These are phyloP conservation scores for Nomada hirtipes DNA, from an alignment of 2,888 invertebrate species.

Conservation along the genomic window DNA sequence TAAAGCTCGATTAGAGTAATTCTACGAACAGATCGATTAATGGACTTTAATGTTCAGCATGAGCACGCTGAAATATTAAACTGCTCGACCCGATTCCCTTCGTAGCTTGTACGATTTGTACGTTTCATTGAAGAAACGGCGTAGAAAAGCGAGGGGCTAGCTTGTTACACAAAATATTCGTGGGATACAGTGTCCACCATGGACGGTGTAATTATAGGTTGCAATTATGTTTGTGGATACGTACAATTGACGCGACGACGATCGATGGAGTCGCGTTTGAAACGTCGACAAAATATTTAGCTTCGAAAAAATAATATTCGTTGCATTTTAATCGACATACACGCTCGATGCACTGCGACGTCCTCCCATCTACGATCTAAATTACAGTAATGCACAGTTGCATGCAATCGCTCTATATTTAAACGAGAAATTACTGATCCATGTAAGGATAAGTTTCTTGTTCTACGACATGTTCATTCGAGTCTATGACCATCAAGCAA, in stretches of 20 bases:
- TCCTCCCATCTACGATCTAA: neutral
- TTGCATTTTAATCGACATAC: neutral
- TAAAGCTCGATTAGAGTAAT: neutral
- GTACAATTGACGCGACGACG: neutral
- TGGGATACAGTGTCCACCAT: neutral
- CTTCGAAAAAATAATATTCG: neutral
- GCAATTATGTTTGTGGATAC: neutral
- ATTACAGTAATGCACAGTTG: neutral
- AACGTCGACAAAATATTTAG: neutral
- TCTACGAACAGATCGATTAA: conserved; percentile 17
- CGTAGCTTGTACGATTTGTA: conserved; percentile 3
- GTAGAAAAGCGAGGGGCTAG: neutral
- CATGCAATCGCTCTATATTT: neutral
- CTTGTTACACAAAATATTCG: neutral
- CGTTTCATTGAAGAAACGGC: neutral
- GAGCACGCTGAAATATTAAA: conserved; percentile 30
- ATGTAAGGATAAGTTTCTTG: neutral
- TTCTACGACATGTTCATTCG: neutral
- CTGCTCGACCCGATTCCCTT: conserved; percentile 19
- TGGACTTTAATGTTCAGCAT: conserved; percentile 25
- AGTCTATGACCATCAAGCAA: neutral
- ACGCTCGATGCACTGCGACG: neutral
- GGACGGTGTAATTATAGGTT: neutral
- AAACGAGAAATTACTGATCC: neutral
- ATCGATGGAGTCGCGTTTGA: neutral